Evolutionary conservation across 2,797 vertebrate species (phyloP), one percentile per base, ranked within the genome.

Genomic region (Perodicticus potto): DNA sequence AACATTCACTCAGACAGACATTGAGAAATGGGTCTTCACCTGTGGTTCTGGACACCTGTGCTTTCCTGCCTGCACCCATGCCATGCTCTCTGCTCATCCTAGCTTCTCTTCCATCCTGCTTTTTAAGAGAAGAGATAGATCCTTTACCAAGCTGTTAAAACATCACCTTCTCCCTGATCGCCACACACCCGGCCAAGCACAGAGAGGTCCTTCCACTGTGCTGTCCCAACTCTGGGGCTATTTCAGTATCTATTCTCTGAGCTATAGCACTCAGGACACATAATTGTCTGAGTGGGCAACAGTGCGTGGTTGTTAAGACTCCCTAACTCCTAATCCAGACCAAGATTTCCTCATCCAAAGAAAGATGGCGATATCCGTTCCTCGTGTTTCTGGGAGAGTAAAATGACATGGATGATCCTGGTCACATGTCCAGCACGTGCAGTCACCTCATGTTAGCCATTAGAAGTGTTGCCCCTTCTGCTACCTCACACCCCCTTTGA

Each of bases 191-290:
- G 25, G 16, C 16, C 5, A 0, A 73, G 67, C 67, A 34, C 40
- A 65, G 65, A 17, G 22, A 49, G 25, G 16, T 57, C 29, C n/a
- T 81, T 53, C 43, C 29, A 9, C 37, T 53, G 23, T 37, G 78
- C 53, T 27, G 70, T 57, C 34, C 70, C 20, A 20, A 16, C 40
- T 72, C 72, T 9, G 40, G 40, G 77, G 4, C 8, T 32, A n/a
- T 57, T 77, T 61, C 7, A 0, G 5, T 22, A 5, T 43, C 32
- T 85, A 0, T 57, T 10, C 53, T 25, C 19, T 40, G 27, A 5
- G 3, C 32, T 74, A 49, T 59, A 3, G 5, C 1, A 2, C 1
- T 19, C 4, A n/a, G 23, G 53, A 12, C 16, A 0, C 14, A 40
- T 53, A 37, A 40, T 63, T 61, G 59, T 45, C 57, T 19, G 23